Base-by-base conservation (phyloP, 2,888 invertebrate species). In the Oligia strigilis region DNA sequence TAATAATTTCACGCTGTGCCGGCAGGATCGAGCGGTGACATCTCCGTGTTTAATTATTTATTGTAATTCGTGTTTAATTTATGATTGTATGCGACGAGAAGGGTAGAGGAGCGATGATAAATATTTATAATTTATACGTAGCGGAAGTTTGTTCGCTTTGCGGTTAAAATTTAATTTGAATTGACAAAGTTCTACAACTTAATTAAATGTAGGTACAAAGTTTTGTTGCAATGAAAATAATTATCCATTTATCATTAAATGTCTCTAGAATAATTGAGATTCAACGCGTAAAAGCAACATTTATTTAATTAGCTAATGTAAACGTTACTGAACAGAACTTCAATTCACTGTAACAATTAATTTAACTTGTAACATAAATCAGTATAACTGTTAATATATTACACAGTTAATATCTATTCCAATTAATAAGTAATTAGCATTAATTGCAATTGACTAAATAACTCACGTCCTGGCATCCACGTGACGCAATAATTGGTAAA, bases 401-500 rank as follows among this genome's bases (percentile, higher is more conserved):
- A 46, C 69, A 76, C 75, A 66, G 80, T 84, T 86, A 85, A 86
- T 85, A 79, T 73, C 52, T 72, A 40, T 72, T 75, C 52, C 75
- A 72, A 86, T 92, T 93, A 92, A 90, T 89, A 89, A 89, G 90
- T 91, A 91, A 93, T 93, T 88, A 92, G 80, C 83, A 80, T 78
- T 81, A 90, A 87, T 87, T 89, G 87, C 82, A 86, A 84, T 87
- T 86, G 11, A 82, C 78, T 80, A 66, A 81, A 87, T 87, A 90
- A 91, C 89, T 90, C 90, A 89, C 91, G 91, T 91, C 92, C 90
- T 90, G 90, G 88, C 87, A 91, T 92, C 92, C 94, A 93, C 93
- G 95, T 95, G 95, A 95, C 92, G 94, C 91, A 92, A 93, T 90
- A 84, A 86, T 84, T 90, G 83, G 90, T 89, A 90, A 87, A 90